Base-by-base conservation (phyloP, 2,113 vertebrate species). In the Calidris pygmaea region DNA sequence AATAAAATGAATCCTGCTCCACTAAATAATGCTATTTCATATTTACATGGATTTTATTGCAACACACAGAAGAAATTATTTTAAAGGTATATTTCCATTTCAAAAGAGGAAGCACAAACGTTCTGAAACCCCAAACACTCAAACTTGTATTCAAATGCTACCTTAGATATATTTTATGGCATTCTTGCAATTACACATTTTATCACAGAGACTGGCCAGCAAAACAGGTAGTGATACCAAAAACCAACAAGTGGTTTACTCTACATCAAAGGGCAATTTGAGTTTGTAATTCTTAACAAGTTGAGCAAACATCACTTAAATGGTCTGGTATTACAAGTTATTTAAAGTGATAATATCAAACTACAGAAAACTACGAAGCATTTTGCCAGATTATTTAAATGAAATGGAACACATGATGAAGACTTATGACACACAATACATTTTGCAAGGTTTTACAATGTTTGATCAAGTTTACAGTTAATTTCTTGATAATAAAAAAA, bases 341-440 rank as follows among this genome's bases (percentile, higher is more conserved):
- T 53, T 63, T 72, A 26, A 55, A 67, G 6, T 26, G 23, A 67
- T 35, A 35, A 85, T 83, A 82, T 55, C 15, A 60, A 84, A 63
- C 29, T 32, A 53, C 6, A 19, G n/a, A 37, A 90, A 70, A 12
- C 16, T 58, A 56, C 0, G 0, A 73, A 74, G 30, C 14, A 81
- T 43, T 77, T 34, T 55, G 55, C 79, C 45, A 81, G 22, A n/a
- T 48, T 68, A 65, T 27, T 79, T 80, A 62, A 62, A 75, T 35
- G 29, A 88, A 68, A 82, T 9, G 5, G 12, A 87, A 76, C 14
- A 66, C 3, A 12, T 8, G 16, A 75, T 37, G 10, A 85, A 85
- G 43, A 26, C 4, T 52, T 75, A 47, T 2, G 34, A 71, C 26
- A 68, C 24, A 27, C 5, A 52, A 8, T 3, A 3, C 13, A 73